A percentile compares a stretch with the other conserved stretches of the same genome.
phyloP scores from a whole-genome alignment of 2,797 vertebrate genomes.

The Rhinophrynus dorsalis region DNA sequence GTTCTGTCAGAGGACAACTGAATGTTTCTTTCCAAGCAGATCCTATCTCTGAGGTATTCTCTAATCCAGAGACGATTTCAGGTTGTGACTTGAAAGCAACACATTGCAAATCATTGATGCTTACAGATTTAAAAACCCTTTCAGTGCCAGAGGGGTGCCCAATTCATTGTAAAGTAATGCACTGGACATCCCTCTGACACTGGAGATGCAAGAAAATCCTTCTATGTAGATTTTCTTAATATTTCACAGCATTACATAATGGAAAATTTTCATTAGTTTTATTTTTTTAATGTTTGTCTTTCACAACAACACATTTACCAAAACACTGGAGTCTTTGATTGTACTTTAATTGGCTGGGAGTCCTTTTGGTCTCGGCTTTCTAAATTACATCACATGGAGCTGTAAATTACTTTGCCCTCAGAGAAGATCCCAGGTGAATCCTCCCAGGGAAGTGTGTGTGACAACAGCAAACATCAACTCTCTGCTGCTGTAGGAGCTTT shows the following conservation, averaged over 20 bases:
- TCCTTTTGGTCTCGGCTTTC: conserved; percentile 23
- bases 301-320: neutral
- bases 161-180: too few species aligned
- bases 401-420: conserved; percentile 3
- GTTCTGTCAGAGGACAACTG: too few species aligned
- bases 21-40: too few species aligned
- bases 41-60: too few species aligned
- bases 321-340: conserved; percentile 11
- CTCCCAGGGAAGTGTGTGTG: neutral
- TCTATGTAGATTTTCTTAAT: too few species aligned
- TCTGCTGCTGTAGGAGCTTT: too few species aligned
- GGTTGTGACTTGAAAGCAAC: neutral
- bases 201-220: too few species aligned
- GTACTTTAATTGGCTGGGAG: conserved; percentile 26
- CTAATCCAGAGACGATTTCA: neutral
- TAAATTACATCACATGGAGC: conserved; percentile 23
- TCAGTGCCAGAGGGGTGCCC: too few species aligned
- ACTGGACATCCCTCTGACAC: too few species aligned
- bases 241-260: conserved; percentile 15
- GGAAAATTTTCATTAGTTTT: neutral
- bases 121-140: too few species aligned
- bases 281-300: neutral
- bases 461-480: neutral
- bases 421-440: conserved; percentile 11
- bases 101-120: too few species aligned